phyloP scores from a whole-genome alignment of 2,797 vertebrate genomes.

The Microtus californicus region DNA sequence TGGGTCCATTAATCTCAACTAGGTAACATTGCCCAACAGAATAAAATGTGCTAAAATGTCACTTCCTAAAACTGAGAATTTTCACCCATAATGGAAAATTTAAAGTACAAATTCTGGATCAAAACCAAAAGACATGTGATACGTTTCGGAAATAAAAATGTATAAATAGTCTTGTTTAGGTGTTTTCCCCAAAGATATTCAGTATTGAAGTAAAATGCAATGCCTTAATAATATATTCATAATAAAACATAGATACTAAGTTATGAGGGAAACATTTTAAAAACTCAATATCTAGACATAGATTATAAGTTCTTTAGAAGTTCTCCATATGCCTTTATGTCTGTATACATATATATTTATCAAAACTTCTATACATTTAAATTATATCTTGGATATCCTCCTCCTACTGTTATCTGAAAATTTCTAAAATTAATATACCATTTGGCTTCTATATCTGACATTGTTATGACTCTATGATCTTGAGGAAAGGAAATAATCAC shows the following conservation, averaged over 20 bases:
- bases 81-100: constrained; percentile 44
- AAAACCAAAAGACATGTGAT: constrained; percentile 48
- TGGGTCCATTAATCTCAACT: constrained; percentile 58
- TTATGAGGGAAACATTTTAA: background rate
- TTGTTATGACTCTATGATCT: background rate
- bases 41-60: constrained; percentile 50
- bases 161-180: background rate
- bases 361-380: constrained; percentile 55
- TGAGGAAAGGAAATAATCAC: background rate
- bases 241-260: background rate
- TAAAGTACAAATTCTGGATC: constrained; percentile 56
- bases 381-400: constrained; percentile 28
- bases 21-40: constrained; percentile 53
- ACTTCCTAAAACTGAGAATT: constrained; percentile 59
- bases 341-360: background rate
- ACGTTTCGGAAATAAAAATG: constrained; percentile 22
- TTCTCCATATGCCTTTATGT: background rate
- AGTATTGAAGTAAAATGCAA: constrained; percentile 42
- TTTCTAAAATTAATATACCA: background rate
- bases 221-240: background rate
- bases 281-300: background rate
- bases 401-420: constrained; percentile 21
- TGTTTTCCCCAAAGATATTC: constrained; percentile 23
- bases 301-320: constrained; percentile 38
- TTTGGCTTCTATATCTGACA: background rate